These are phyloP conservation scores for Chaitophorus viminalis DNA, from an alignment of 2,888 invertebrate genomes.

Conservation along the genomic window DNA sequence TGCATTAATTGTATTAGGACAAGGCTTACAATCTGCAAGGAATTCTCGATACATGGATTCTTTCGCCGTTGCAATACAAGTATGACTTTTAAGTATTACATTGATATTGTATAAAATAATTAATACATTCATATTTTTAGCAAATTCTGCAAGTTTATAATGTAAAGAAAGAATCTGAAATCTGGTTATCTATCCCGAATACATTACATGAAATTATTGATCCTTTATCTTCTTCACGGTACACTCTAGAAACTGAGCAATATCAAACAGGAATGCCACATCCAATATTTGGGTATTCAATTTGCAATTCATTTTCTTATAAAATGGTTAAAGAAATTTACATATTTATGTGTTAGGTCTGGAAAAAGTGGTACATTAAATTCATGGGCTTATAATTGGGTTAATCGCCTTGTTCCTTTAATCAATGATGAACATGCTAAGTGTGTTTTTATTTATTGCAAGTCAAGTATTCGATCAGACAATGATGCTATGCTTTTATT, in stretches of 20 bases:
- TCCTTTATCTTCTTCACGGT: constrained; percentile 77
- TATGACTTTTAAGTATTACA: neutral
- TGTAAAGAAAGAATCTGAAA: constrained; percentile 57
- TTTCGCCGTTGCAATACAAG: constrained; percentile 79
- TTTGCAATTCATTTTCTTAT: neutral
- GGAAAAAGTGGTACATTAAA: constrained; percentile 67
- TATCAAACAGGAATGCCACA: constrained; percentile 65
- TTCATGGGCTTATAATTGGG: constrained; percentile 83
- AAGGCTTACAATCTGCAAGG: constrained; percentile 81
- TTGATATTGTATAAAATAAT: neutral
- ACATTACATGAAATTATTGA: constrained; percentile 81
- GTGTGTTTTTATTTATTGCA: constrained; percentile 75
- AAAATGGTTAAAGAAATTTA: constrained; percentile 2
- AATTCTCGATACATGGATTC: constrained; percentile 81
- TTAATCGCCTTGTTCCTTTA: constrained; percentile 75
- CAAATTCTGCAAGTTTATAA: constrained; percentile 60
- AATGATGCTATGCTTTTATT: constrained; percentile 75
- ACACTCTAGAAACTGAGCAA: constrained; percentile 66
- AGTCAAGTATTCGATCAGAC: constrained; percentile 75
- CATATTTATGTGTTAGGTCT: constrained; percentile 61
- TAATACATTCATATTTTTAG: constrained; percentile 34
- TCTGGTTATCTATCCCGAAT: constrained; percentile 77
- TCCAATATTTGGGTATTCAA: constrained; percentile 68
- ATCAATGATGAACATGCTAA: constrained; percentile 73
- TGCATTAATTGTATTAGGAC: constrained; percentile 76